phyloP scores from a whole-genome alignment of 1,140 invertebrate species.

The Aphidius ervi region DNA sequence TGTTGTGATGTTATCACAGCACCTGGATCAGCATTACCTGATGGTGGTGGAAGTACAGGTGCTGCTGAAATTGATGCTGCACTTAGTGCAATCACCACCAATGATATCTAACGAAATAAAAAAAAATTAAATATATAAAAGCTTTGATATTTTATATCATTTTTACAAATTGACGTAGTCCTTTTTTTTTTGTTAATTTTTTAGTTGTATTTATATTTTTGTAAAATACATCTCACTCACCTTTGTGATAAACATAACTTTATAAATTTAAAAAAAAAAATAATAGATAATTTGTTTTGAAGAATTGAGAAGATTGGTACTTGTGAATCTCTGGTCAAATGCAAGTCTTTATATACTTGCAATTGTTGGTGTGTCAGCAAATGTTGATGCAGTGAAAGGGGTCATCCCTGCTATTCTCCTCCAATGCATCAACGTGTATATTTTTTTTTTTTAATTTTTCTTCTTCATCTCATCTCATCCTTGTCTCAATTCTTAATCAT shows the following conservation, averaged over 20 bases:
- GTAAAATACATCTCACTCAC: slow-evolving; percentile 19
- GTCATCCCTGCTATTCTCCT: slow-evolving; percentile 36
- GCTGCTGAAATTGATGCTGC: slow-evolving; percentile 38
- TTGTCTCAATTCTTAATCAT: not conserved
- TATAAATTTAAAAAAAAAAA: slow-evolving; percentile 10
- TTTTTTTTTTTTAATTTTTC: slow-evolving; percentile 16
- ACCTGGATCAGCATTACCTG: slow-evolving; percentile 45
- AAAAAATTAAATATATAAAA: not conserved
- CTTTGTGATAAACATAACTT: slow-evolving; percentile 29
- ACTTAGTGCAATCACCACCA: slow-evolving; percentile 44
- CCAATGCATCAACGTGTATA: slow-evolving; percentile 25
- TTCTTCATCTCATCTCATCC: slow-evolving; percentile 4
- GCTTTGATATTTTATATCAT: too few relatives aligned
- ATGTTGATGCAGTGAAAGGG: slow-evolving; percentile 35
- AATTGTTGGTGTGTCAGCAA: slow-evolving; percentile 13
- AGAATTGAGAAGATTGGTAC: slow-evolving; percentile 29
- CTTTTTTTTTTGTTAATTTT: too few relatives aligned
- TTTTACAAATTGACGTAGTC: too few relatives aligned
- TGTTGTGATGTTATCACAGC: slow-evolving; percentile 59
- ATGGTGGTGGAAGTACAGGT: slow-evolving; percentile 33
- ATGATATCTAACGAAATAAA: slow-evolving; percentile 31
- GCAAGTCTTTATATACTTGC: slow-evolving; percentile 35
- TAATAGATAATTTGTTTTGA: not conserved
- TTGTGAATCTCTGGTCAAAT: slow-evolving; percentile 31
- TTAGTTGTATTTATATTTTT: too few relatives aligned